Evolutionary conservation across 2,113 vertebrate genomes (phyloP).

Genomic region (Phodopus roborovskii): DNA sequence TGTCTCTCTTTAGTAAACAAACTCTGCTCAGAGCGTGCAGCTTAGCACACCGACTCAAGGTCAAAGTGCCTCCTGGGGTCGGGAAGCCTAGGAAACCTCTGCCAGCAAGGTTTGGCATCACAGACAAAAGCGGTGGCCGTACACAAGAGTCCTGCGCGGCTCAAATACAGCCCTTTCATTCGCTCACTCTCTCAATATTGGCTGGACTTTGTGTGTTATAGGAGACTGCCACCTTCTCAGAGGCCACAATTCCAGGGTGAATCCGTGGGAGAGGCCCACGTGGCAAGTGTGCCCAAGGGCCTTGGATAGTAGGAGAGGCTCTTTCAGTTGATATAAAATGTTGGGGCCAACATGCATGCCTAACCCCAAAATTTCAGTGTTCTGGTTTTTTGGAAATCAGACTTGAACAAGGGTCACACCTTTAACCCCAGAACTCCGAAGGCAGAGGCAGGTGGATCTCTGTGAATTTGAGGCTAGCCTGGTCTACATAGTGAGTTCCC

Average conservation of each 20-base stretch:
- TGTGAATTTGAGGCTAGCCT: neutral
- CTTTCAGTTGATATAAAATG: fast-evolving
- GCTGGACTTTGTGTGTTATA: neutral
- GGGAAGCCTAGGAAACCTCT: neutral
- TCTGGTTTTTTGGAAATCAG: neutral
- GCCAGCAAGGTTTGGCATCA: neutral
- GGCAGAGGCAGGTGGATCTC: neutral
- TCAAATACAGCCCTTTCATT: neutral
- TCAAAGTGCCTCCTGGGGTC: neutral
- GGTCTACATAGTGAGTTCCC: neutral
- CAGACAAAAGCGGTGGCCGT: neutral
- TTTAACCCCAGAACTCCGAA: neutral
- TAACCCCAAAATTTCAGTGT: neutral
- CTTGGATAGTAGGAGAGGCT: no score
- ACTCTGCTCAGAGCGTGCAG: neutral
- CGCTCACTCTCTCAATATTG: neutral
- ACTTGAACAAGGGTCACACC: no score
- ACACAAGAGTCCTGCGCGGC: neutral
- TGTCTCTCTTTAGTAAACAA: neutral
- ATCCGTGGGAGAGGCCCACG: fast-evolving
- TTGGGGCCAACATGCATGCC: fast-evolving
- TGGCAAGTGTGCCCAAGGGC: neutral
- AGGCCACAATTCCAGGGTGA: neutral
- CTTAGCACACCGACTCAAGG: neutral
- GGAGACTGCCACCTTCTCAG: neutral